phyloP scores from a whole-genome alignment of 2,797 vertebrate genomes.

The Macropodus opercularis region DNA sequence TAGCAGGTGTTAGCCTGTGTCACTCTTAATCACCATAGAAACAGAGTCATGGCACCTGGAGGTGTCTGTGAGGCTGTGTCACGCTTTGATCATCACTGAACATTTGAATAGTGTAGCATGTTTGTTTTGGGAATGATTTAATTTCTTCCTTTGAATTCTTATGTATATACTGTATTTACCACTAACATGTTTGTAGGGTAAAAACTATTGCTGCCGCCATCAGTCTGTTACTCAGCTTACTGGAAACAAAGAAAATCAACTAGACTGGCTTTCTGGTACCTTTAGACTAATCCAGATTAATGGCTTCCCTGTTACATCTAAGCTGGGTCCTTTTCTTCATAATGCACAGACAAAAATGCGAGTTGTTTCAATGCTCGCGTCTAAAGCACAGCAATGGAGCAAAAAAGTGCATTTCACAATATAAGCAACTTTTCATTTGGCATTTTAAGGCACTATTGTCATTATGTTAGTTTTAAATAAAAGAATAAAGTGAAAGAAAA shows the following conservation, averaged over 20 bases:
- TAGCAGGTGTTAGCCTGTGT: conserved; percentile 86
- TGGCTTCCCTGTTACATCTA: not conserved
- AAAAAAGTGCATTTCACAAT: not conserved
- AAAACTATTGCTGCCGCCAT: not conserved
- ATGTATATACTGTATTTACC: not conserved
- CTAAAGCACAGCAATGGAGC: not conserved
- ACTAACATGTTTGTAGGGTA: not conserved
- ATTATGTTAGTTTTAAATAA: not conserved
- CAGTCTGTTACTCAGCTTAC: not conserved
- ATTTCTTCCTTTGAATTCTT: not conserved
- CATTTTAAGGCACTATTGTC: not conserved
- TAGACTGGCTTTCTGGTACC: not conserved
- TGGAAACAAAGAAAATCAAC: not conserved
- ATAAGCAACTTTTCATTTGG: not conserved
- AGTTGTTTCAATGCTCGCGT: not conserved
- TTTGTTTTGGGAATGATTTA: not conserved
- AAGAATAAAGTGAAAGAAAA: not conserved
- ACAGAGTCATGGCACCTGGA: conserved; percentile 83
- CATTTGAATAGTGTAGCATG: not conserved
- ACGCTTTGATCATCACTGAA: conserved; percentile 49
- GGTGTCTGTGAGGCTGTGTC: conserved; percentile 64
- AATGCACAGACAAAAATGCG: not conserved
- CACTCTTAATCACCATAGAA: conserved; percentile 79
- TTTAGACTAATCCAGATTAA: not conserved
- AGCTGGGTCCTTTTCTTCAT: too few species aligned